These are phyloP conservation scores for Rotaria socialis DNA, from an alignment of 2,888 invertebrate genomes.

Conservation along the genomic window DNA sequence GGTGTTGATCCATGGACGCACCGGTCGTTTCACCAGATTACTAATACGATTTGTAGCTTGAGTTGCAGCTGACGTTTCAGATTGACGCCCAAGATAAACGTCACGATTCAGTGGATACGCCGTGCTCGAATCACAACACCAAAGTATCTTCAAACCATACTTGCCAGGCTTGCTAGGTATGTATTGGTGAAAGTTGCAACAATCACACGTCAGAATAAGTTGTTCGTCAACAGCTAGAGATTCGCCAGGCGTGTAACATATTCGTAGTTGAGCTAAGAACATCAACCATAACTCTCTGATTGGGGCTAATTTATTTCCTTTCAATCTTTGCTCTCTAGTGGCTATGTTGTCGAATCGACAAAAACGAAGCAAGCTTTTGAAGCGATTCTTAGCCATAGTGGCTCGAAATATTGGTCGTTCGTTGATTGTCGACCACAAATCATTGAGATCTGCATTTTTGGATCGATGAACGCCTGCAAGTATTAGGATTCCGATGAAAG, in stretches of 20 bases:
- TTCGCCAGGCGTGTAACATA: too few species aligned
- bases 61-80: not conserved
- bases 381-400: not conserved
- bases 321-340: not conserved
- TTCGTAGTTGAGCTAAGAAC: too few species aligned
- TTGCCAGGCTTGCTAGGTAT: not conserved
- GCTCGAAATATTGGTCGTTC: not conserved
- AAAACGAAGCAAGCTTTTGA: not conserved
- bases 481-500: not conserved
- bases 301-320: not conserved
- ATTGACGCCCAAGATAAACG: not conserved
- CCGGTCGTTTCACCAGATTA: not conserved
- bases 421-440: not conserved
- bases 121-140: too few species aligned
- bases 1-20: too few species aligned
- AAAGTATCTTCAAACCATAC: not conserved
- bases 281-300: too few species aligned
- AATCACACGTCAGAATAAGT: too few species aligned
- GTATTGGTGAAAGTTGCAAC: too few species aligned
- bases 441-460: not conserved
- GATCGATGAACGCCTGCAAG: not conserved
- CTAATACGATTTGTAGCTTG: not conserved
- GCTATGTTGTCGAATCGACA: not conserved
- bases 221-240: too few species aligned
- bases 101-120: not conserved